Evolutionary conservation across 2,113 vertebrate species (phyloP), one percentile per base, ranked within the genome.

Genomic region (Pangasianodon gigas): DNA sequence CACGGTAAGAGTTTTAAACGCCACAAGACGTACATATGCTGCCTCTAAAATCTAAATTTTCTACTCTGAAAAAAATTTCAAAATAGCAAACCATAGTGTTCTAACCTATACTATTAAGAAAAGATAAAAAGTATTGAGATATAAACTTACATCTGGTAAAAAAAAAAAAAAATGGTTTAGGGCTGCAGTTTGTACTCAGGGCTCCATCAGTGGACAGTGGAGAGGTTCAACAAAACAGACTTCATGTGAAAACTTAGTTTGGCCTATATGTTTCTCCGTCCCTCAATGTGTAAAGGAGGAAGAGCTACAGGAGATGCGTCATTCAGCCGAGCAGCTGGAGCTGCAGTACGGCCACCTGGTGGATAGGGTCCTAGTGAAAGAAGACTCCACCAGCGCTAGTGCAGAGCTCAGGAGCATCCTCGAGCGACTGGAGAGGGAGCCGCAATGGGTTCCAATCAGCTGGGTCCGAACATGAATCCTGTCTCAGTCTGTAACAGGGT

Each of bases 401-500:
- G 93, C 92, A 60, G 97, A 99, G 92, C 96, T 99, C 84, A 97
- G 94, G 93, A 93, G 44, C 4, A 91, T 97, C 41, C 88, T 99
- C 79, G 97, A 98, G 90, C 96, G 94, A 90, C 93, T 98, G 65
- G 96, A 94, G 91, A 96, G 89, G 88, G 97, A 98, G 91, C 92
- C 95, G 0, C 96, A 97, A 91, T 99, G 98, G 98, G 97, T 99
- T 82, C 98, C 98, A 54, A 91, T 96, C 80, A 95, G 62, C 93
- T 99, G 98, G 98, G 94, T 97, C 74, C 96, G 96, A 91, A 95
- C 94, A 92, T 97, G 91, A 91, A 56, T 18, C 29, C 52, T 56
- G 67, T 32, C 3, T 52, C 29, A 65, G 29, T 54, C 46, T 84
- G 19, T n/a, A 83, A 65, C 29, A 44, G 51, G 75, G 56, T 87